These are phyloP conservation scores for Baryphthengus martii DNA, from an alignment of 2,113 vertebrate genomes.

Conservation along the genomic window DNA sequence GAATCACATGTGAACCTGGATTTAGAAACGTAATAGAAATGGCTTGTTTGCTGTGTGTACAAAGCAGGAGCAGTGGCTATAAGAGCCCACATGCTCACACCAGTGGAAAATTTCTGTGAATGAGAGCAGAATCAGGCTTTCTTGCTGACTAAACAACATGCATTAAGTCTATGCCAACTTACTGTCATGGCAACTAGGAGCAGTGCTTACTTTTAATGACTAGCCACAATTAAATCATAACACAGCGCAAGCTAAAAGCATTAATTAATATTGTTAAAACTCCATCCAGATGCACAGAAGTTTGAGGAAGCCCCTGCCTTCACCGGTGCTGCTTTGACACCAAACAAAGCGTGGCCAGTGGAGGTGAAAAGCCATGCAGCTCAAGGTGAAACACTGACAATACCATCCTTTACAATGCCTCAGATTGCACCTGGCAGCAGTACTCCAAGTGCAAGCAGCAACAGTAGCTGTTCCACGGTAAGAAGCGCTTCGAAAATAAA, in stretches of 20 bases:
- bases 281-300: conserved; percentile 73
- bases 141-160: conserved; percentile 27
- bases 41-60: neutral
- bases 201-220: conserved; percentile 29
- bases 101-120: conserved; percentile 57
- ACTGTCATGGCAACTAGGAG: conserved; percentile 38
- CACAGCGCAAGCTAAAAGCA: neutral
- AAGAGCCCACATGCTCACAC: neutral
- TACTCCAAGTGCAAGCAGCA: conserved; percentile 86
- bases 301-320: conserved; percentile 81
- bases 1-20: neutral
- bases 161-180: conserved; percentile 33
- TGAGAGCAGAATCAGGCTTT: conserved; percentile 35
- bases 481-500: neutral
- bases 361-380: conserved; percentile 72
- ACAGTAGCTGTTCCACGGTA: conserved; percentile 92
- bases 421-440: conserved; percentile 80
- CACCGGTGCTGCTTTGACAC: conserved; percentile 70
- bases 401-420: conserved; percentile 78
- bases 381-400: conserved; percentile 66
- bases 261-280: conserved; percentile 30
- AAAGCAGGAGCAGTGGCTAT: neutral
- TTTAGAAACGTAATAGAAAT: neutral
- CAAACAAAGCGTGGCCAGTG: conserved; percentile 75
- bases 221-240: conserved; percentile 22